A percentile compares a stretch with the other conserved stretches of the same genome.
Conservation (phyloP, 2,888 invertebrate genomes). For the Drosophila koepferae region DNA sequence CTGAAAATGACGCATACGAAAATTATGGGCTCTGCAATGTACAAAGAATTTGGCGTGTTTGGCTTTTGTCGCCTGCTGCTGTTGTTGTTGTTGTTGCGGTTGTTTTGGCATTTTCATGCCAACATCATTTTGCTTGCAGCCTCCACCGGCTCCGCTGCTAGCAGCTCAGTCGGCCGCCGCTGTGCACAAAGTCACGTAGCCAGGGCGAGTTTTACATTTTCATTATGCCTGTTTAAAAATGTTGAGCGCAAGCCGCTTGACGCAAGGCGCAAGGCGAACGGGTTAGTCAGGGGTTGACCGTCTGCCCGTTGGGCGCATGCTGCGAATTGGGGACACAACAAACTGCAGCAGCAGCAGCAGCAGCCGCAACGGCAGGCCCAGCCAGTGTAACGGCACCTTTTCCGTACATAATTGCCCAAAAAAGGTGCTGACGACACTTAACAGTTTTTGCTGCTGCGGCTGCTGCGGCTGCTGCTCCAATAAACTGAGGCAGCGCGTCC, state of each 20-base stretch:
- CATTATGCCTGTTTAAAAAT: conserved; percentile 63
- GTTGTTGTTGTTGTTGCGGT: conserved; percentile 17
- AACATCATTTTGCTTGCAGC: conserved; percentile 53
- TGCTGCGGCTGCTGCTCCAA: conserved; percentile 26
- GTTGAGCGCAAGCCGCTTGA: conserved; percentile 19
- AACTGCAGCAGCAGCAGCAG: conserved; percentile 22
- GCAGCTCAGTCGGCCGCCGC: conserved; percentile 38
- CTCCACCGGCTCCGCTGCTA: conserved; percentile 33
- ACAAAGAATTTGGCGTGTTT: conserved; percentile 43
- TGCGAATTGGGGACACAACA: conserved; percentile 60
- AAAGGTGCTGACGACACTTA: conserved; percentile 56
- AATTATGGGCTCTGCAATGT: conserved; percentile 54
- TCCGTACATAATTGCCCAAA: conserved; percentile 64
- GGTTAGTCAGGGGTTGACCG: not conserved
- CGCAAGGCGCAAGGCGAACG: not conserved
- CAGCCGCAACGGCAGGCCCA: not conserved
- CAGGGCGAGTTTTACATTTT: conserved; percentile 59
- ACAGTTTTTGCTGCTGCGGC: conserved; percentile 17
- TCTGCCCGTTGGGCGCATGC: conserved; percentile 32
- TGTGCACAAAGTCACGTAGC: conserved; percentile 74
- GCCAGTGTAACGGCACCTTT: conserved; percentile 41
- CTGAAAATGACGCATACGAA: conserved; percentile 75
- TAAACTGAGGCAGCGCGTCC: conserved; percentile 26
- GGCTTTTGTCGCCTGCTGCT: conserved; percentile 35
- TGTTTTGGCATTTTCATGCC: conserved; percentile 27